Percentiles rank a stretch among this genome's conserved stretches.
Conservation (phyloP, 2,797 vertebrate genomes). For the Halcyon smyrnensis region DNA sequence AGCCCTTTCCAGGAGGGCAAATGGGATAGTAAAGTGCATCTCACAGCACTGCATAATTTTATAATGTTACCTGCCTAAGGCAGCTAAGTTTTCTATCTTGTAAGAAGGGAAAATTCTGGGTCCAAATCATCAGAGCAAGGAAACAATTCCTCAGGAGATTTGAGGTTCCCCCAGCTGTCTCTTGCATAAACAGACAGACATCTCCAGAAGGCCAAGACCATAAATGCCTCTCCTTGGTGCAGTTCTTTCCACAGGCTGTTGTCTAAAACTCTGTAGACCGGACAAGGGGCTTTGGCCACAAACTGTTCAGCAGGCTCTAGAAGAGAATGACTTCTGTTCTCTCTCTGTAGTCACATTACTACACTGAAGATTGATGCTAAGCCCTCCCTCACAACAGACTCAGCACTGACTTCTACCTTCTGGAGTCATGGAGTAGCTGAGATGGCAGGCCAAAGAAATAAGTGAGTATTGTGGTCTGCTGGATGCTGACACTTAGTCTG, state of each 20-base stretch:
- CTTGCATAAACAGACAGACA: neutral
- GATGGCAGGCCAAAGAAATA: conserved; percentile 96
- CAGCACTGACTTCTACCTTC: conserved; percentile 77
- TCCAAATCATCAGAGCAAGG: neutral
- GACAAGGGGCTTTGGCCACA: neutral
- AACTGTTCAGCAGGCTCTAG: neutral
- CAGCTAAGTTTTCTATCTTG: neutral
- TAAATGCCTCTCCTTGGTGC: neutral
- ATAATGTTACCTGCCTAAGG: neutral
- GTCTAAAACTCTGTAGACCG: neutral
- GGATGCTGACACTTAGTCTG: neutral
- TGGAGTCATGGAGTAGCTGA: conserved; percentile 94
- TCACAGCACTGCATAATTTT: neutral
- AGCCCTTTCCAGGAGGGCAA: neutral
- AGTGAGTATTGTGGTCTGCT: conserved; percentile 82
- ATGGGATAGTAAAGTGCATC: neutral
- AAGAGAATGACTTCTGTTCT: neutral
- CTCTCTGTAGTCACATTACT: conserved; percentile 87
- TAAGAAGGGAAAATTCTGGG: neutral
- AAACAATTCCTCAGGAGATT: neutral
- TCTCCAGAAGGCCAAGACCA: neutral
- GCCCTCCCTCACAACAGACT: conserved; percentile 81
- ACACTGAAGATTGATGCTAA: conserved; percentile 96
- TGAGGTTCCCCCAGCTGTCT: neutral
- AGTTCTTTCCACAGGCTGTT: neutral